Base-by-base conservation (phyloP, 2,797 vertebrate species). In the Spatula versicolor region DNA sequence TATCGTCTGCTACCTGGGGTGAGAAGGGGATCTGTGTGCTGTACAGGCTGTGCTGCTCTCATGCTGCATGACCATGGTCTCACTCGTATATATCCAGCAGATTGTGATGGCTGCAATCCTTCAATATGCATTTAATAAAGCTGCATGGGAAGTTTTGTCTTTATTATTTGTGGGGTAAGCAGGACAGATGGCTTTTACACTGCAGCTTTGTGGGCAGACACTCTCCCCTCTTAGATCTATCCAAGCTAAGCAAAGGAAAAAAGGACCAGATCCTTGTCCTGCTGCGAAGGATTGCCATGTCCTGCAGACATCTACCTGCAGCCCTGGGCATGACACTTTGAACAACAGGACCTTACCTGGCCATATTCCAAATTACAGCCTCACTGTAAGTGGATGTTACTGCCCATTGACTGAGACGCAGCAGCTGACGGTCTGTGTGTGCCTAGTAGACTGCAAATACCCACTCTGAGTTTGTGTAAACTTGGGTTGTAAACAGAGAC, bases 351-450 rank as follows among this genome's bases (percentile, higher is more conserved):
- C 10, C 39, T 86, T 79, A 11, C 35, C 23, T 69, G 64, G 66
- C 19, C 50, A 3, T 26, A 8, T 81, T 72, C 50, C 25, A 37
- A 22, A 50, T 17, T 31, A 45, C 28, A 48, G 54, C 26, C 26
- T 6, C 1, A 2, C 9, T 1, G 1, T 13, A 23, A 52, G 25
- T 0, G 0, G 26, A 33, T 45, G 48, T 59, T 30, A 21, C 43
- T 60, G 54, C 17, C 31, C 5, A 1, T 33, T 9, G 6, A 62
- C 50, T 45, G 45, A 69, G 58, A 35, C 18, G 39, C 52, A 86
- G 74, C 55, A 72, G 35, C 72, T 80, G 50, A 23, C 41, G 5
- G 23, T 6, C 50, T 68, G 14, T 17, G 59, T n/a, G 33, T 20
- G 76, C 43, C 52, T 64, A 22, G 5, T 35, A 64, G 83, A 23